A percentile compares a stretch with the other conserved stretches of the same genome.
phyloP scores from a whole-genome alignment of 2,113 vertebrate genomes.

The Lichenostomus cassidix region DNA sequence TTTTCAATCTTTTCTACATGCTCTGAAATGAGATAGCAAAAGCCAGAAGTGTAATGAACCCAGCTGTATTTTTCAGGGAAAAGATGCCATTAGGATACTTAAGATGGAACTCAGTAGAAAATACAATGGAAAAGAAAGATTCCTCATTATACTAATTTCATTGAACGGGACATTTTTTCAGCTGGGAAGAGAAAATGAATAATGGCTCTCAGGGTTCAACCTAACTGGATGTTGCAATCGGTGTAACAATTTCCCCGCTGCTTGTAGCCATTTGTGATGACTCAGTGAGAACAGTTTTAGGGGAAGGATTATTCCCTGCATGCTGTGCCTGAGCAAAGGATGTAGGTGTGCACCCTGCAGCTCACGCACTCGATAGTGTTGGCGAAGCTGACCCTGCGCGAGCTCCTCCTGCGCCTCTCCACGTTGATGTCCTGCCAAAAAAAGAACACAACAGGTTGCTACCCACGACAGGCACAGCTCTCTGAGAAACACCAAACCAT shows the following conservation, averaged over 20 bases:
- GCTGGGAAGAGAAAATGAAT: not conserved
- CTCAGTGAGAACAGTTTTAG: not conserved
- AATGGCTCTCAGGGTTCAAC: not conserved
- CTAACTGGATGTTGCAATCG: no score
- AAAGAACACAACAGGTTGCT: not conserved
- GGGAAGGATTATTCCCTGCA: not conserved
- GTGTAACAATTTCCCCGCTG: not conserved
- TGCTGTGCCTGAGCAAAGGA: not conserved
- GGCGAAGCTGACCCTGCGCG: conserved; percentile 82
- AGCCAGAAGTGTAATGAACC: not conserved
- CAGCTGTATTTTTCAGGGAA: not conserved
- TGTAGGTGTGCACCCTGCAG: not conserved
- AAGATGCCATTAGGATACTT: not conserved
- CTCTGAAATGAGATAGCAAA: not conserved
- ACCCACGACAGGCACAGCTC: not conserved
- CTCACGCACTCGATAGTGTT: conserved; percentile 78
- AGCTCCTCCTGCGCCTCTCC: conserved; percentile 71
- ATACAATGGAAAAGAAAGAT: not conserved
- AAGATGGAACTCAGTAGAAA: not conserved
- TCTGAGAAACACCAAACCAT: not conserved
- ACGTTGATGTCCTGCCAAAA: conserved; percentile 42
- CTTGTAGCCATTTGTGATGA: not conserved
- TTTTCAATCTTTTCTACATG: not conserved
- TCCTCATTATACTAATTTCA: not conserved
- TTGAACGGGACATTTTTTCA: accelerated